These are phyloP conservation scores for Phortica magna DNA, from an alignment of 2,888 invertebrate species.

Conservation along the genomic window DNA sequence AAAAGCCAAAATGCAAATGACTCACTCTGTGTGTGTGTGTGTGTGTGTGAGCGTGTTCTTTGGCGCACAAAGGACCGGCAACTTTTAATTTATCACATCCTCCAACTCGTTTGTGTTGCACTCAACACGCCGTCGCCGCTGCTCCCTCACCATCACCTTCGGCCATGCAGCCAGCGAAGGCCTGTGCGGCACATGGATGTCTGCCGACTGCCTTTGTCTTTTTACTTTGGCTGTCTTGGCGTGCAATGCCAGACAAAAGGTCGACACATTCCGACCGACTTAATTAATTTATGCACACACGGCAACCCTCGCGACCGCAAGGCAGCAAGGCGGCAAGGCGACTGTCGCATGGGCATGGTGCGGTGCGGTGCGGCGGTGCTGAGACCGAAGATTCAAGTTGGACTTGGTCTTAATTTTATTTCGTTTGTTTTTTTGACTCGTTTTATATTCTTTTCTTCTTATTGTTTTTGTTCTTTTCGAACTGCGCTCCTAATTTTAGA, in stretches of 20 bases:
- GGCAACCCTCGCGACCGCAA: conserved; percentile 49
- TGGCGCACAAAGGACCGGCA: conserved; percentile 65
- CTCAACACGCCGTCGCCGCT: not conserved
- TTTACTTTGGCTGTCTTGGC: conserved; percentile 43
- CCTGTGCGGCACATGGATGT: conserved; percentile 38
- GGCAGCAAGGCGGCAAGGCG: not conserved
- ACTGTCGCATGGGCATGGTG: conserved; percentile 30
- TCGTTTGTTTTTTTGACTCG: conserved; percentile 50
- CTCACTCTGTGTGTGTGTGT: conserved; percentile 49
- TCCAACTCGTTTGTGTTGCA: conserved; percentile 49
- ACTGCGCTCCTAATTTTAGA: conserved; percentile 76
- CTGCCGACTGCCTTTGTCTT: conserved; percentile 39
- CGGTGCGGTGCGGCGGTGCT: conserved; percentile 48
- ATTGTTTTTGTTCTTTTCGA: conserved; percentile 34
- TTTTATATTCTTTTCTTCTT: not conserved
- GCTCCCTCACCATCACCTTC: not conserved
- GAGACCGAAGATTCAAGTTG: conserved; percentile 28
- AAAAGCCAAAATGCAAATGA: conserved; percentile 74
- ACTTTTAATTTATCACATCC: conserved; percentile 75
- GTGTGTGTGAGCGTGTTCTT: not conserved
- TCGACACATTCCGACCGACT: conserved; percentile 74
- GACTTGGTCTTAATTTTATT: conserved; percentile 33
- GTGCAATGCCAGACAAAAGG: conserved; percentile 74
- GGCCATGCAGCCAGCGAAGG: not conserved
- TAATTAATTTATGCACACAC: conserved; percentile 77